Base-by-base conservation (phyloP, 1,140 invertebrate species). In the Helicoverpa zea region DNA sequence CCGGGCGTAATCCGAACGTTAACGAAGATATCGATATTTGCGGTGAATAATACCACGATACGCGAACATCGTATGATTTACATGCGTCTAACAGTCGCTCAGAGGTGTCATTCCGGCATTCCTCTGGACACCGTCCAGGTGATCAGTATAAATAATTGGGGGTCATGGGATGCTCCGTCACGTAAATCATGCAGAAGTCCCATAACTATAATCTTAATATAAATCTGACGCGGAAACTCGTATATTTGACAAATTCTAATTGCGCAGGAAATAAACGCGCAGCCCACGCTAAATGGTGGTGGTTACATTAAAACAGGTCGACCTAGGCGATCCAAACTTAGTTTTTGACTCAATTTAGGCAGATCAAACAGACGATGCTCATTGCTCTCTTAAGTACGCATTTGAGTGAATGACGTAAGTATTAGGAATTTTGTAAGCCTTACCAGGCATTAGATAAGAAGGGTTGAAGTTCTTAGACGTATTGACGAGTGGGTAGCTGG, bases 1-100 rank as follows among this genome's bases (percentile, higher is more conserved):
- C 85, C 83, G 84, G 82, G 64, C 86, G 93, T 94, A 95, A 95
- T 90, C 84, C 88, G 91, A 93, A 91, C 92, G 84, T 87, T 81
- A 84, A 79, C 81, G 83, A 89, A 86, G 88, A 92, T 93, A 94
- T 94, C 90, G 89, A 93, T 95, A 84, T 91, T 91, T 94, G 92
- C 87, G 92, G 91, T 92, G 88, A 91, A 89, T 88, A 87, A 90
- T 90, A 87, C 84, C 76, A 81, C 81, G 84, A 89, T 88, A 84
- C 80, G 80, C 78, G 83, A 81, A 80, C 88, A 88, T 88, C 88
- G 85, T 86, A 86, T 89, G 82, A 89, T 79, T 79, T 79, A 79
- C 76, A 79, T 68, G 54, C 52, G 76, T 79, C 76, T 79, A 56
- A 52, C n/a, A 70, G 30, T 59, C 64, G 16, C 43, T 49, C 47